Conservation (phyloP, 2,797 vertebrate species). For the Chaunax sp. region DNA sequence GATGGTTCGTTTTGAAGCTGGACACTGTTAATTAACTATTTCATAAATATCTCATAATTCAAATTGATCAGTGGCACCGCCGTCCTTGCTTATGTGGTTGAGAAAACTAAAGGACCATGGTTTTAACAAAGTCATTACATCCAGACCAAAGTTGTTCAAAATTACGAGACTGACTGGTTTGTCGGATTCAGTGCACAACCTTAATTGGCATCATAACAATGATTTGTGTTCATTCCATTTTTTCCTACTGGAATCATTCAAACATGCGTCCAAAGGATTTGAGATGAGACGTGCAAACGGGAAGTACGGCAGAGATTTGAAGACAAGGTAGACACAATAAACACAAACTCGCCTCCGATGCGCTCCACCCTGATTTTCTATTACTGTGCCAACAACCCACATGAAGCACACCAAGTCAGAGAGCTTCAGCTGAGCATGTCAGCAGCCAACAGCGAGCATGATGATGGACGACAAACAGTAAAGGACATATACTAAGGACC, state of each 20-base stretch:
- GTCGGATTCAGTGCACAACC: neutral
- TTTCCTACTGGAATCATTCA: slow-evolving; percentile 11
- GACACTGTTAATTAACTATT: neutral
- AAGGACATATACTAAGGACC: neutral
- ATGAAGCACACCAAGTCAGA: slow-evolving; percentile 29
- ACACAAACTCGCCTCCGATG: slow-evolving; percentile 42
- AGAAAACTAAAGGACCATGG: neutral
- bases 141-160: neutral
- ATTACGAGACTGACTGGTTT: neutral
- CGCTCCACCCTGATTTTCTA: slow-evolving; percentile 76
- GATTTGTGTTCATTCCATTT: slow-evolving; percentile 8
- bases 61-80: slow-evolving; percentile 16
- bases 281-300: slow-evolving; percentile 3
- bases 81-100: slow-evolving; percentile 27
- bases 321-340: neutral
- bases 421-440: slow-evolving; percentile 36
- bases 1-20: neutral
- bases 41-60: slow-evolving; percentile 22
- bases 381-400: slow-evolving; percentile 45
- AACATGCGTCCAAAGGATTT: slow-evolving; percentile 14
- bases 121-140: slow-evolving; percentile 2
- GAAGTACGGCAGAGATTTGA: slow-evolving; percentile 9
- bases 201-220: neutral
- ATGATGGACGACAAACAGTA: slow-evolving; percentile 19
- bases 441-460: slow-evolving; percentile 22